phyloP scores from a whole-genome alignment of 2,113 vertebrate genomes.

The Urocitellus parryii region DNA sequence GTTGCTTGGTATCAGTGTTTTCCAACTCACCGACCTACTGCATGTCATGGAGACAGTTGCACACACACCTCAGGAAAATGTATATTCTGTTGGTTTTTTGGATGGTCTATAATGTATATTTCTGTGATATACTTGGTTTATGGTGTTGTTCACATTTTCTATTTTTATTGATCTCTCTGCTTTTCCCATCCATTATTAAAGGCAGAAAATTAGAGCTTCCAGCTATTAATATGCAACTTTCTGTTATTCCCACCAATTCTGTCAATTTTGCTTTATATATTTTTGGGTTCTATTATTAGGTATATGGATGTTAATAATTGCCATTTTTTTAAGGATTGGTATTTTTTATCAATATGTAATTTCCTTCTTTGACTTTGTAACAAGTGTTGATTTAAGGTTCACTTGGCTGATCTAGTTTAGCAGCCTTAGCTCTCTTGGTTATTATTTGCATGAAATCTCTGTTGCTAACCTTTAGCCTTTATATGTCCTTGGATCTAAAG shows the following conservation, averaged over 20 bases:
- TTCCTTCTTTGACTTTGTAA: background rate
- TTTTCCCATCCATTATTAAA: background rate
- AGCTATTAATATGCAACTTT: no score
- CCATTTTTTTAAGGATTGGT: background rate
- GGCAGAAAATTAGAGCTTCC: background rate
- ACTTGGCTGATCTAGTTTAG: background rate
- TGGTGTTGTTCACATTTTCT: background rate
- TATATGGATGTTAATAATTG: background rate
- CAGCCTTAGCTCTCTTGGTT: background rate
- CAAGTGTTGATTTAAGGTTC: background rate
- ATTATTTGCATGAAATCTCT: background rate
- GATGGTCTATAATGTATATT: background rate
- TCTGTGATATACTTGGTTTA: background rate
- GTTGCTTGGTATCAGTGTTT: background rate
- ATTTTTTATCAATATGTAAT: background rate
- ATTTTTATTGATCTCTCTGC: background rate
- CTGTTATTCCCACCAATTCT: no score
- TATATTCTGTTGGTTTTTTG: background rate
- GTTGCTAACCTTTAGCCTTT: background rate
- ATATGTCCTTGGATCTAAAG: background rate
- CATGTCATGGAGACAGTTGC: background rate
- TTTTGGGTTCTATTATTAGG: background rate
- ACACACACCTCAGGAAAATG: background rate
- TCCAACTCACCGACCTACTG: background rate
- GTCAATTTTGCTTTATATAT: no score